Base-by-base conservation (phyloP, 2,113 vertebrate species). In the Gasterosteus aculeatus region DNA sequence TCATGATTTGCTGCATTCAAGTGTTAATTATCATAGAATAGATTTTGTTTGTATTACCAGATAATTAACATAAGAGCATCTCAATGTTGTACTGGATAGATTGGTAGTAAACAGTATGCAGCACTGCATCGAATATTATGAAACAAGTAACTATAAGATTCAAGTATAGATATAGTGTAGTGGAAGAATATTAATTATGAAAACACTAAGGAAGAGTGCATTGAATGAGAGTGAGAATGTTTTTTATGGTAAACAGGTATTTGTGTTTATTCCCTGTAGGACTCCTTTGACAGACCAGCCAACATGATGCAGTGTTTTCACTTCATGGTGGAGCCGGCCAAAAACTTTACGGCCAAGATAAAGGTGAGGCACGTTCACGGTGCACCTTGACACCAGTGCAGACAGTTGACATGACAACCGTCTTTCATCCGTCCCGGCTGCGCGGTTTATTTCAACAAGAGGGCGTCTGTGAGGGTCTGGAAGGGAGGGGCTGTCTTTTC, bases 241-340 rank as follows among this genome's bases (percentile, higher is more conserved):
- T 38, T 63, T n/a, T 46, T 19, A 29, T 10, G 6, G 2, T 58
- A n/a, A 41, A 53, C 8, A 22, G 44, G 39, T 11, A 1, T 69
- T 61, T 75, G 14, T 75, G 44, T 63, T 44, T 67, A 33, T 68
- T 79, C 56, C 14, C 68, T 76, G 22, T 29, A 87, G 78, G 77
- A 69, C 68, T 69, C 66, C 12, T 7, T 16, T 7, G 16, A 35
- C 44, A 77, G 19, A 57, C 4, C 79, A 46, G 82, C 38, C 89
- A 93, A 69, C 77, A 94, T 93, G 94, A 91, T 95, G 89, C 93
- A 94, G 71, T 95, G 94, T 89, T 93, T 95, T 80, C 93, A 94
- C 75, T 94, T 95, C 84, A 90, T 95, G 63, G 83, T 93, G 22
- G 94, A 95, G 77, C 94, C 94, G 38, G 92, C 91, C 85, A 95